These are phyloP conservation scores for Isichthys henryi DNA, from an alignment of 2,113 vertebrate species.

Conservation along the genomic window DNA sequence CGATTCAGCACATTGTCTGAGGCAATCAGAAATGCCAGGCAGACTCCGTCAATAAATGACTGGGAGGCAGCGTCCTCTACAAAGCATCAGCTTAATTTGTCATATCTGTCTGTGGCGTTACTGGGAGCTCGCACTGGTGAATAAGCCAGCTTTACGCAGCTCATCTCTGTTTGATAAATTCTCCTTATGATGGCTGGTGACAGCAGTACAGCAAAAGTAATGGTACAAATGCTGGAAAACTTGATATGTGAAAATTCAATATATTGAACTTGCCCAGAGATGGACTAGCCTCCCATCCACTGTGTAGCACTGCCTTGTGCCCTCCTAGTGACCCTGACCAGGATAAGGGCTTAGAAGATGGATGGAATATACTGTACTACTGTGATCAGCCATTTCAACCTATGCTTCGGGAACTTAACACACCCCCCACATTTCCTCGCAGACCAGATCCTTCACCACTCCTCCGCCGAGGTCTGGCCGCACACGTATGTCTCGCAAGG, in stretches of 20 bases:
- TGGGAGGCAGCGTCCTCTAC: not conserved
- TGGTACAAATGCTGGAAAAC: not conserved
- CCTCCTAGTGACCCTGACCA: not conserved
- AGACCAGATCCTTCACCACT: constrained; percentile 81
- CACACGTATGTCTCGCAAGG: constrained; percentile 95
- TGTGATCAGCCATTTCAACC: not conserved
- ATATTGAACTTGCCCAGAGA: not conserved
- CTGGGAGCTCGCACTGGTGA: not conserved
- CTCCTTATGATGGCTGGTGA: not conserved
- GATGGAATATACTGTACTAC: not conserved
- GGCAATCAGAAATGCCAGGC: not conserved
- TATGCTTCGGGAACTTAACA: not conserved
- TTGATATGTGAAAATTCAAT: not conserved
- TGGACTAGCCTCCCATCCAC: not conserved
- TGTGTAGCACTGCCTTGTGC: not conserved
- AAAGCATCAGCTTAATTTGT: not conserved
- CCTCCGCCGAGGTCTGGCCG: constrained; percentile 86
- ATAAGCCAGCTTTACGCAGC: not conserved
- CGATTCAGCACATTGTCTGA: not conserved
- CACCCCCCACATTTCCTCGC: constrained; percentile 12
- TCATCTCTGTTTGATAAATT: not conserved
- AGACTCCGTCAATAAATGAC: not conserved
- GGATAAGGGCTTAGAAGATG: not conserved
- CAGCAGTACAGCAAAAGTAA: not conserved
- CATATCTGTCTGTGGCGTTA: not conserved